Conservation (phyloP, 2,797 vertebrate genomes). For the Pangasius djambal region DNA sequence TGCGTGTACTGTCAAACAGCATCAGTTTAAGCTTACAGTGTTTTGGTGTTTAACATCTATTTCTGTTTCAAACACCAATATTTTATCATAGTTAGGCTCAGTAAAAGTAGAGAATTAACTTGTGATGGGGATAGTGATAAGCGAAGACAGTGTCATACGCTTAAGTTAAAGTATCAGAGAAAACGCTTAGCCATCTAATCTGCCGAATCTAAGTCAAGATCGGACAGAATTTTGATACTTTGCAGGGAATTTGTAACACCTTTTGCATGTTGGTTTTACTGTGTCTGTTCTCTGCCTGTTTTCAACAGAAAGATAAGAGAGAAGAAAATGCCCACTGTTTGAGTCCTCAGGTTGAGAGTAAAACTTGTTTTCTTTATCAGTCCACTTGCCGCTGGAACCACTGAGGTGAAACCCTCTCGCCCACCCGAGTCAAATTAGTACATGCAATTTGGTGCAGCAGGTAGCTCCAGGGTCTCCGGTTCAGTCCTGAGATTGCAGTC, state of each 20-base stretch:
- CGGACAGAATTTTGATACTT: too few relatives aligned
- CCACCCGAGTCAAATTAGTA: not conserved
- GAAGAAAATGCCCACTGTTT: not conserved
- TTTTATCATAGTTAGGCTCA: not conserved
- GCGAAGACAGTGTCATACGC: not conserved
- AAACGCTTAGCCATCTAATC: not conserved
- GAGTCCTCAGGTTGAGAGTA: not conserved
- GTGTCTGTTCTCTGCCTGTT: not conserved
- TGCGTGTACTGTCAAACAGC: not conserved
- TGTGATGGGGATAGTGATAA: not conserved
- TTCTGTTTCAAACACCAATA: not conserved
- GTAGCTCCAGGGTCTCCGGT: not conserved
- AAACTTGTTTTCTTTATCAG: slow-evolving; percentile 5
- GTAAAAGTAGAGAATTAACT: not conserved
- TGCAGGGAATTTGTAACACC: not conserved
- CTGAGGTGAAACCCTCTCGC: slow-evolving; percentile 2
- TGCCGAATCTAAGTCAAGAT: not conserved
- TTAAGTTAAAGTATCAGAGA: not conserved
- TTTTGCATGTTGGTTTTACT: not conserved
- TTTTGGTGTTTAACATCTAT: not conserved
- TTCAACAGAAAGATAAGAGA: not conserved
- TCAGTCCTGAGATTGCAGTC: not conserved
- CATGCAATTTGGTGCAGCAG: not conserved
- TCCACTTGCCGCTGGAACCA: not conserved
- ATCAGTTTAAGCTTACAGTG: not conserved